These are phyloP conservation scores for Marmota monax DNA, from an alignment of 2,113 vertebrate species.

Conservation along the genomic window DNA sequence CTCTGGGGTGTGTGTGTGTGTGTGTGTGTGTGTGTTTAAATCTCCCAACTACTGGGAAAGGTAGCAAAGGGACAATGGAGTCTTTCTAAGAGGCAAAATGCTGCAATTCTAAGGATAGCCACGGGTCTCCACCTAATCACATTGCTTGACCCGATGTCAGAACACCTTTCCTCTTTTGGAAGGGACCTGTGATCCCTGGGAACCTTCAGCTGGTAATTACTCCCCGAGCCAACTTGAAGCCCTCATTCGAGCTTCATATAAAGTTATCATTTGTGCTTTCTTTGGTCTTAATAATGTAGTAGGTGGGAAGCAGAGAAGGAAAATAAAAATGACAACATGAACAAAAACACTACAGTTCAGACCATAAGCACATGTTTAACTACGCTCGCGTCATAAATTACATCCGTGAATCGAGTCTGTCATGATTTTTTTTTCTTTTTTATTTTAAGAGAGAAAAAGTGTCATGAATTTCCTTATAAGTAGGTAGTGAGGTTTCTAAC, in stretches of 20 bases:
- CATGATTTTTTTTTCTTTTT: neutral
- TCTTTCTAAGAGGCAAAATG: neutral
- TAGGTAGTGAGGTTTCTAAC: constrained; percentile 57
- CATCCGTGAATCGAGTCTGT: constrained; percentile 26
- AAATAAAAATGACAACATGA: constrained; percentile 60
- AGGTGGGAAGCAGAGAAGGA: constrained; percentile 5
- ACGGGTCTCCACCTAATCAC: neutral
- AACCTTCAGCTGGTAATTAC: constrained; percentile 56
- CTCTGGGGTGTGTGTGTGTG: neutral
- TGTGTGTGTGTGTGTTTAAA: neutral
- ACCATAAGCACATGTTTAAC: constrained; percentile 49
- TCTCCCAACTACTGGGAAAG: neutral
- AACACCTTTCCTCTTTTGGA: constrained; percentile 43
- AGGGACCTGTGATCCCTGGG: neutral
- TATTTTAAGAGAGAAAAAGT: constrained; percentile 5
- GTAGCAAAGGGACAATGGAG: neutral
- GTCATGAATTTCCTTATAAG: neutral
- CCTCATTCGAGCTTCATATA: constrained; percentile 63
- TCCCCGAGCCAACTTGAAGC: constrained; percentile 69
- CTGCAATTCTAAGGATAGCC: neutral
- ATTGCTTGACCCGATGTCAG: neutral
- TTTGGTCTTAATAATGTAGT: constrained; percentile 71
- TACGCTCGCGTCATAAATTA: neutral
- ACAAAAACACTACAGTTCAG: constrained; percentile 64
- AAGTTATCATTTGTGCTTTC: constrained; percentile 70